These are phyloP conservation scores for Stenurella melanura DNA, from an alignment of 2,888 invertebrate species.

Conservation along the genomic window DNA sequence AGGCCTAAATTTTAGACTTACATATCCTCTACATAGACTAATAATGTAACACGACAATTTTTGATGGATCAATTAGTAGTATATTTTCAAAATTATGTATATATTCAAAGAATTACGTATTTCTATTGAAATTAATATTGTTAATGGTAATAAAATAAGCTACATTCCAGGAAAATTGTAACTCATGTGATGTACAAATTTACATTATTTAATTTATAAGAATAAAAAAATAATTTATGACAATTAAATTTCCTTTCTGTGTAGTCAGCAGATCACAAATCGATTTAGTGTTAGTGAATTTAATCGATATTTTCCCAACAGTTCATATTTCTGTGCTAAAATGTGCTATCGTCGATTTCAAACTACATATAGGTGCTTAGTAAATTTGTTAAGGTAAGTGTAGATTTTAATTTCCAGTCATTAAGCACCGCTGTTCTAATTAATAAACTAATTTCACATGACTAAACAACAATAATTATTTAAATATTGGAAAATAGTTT, in stretches of 20 bases:
- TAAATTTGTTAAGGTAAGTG: slow-evolving; percentile 7
- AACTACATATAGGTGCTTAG: neutral
- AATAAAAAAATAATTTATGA: slow-evolving; percentile 48
- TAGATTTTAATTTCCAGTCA: neutral
- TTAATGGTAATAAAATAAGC: slow-evolving; percentile 54
- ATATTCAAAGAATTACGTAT: slow-evolving; percentile 50
- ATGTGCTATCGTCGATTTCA: neutral
- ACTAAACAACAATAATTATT: neutral
- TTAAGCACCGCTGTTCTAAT: too few relatives aligned
- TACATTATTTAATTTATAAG: slow-evolving; percentile 58
- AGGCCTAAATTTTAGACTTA: slow-evolving; percentile 58
- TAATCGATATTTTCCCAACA: neutral
- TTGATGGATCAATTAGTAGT: slow-evolving; percentile 58
- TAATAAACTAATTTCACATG: too few relatives aligned
- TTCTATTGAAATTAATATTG: slow-evolving; percentile 58
- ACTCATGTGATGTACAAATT: slow-evolving; percentile 66
- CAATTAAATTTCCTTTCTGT: slow-evolving; percentile 29
- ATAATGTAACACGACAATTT: slow-evolving; percentile 54
- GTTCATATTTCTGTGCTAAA: neutral
- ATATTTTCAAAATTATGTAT: slow-evolving; percentile 60
- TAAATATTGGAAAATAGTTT: neutral
- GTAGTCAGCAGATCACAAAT: slow-evolving; percentile 17
- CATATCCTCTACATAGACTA: slow-evolving; percentile 59
- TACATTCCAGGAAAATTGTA: slow-evolving; percentile 60
- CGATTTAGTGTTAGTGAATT: neutral